These are phyloP conservation scores for Whitmania pigra DNA, from an alignment of 1,140 invertebrate genomes.

Conservation along the genomic window DNA sequence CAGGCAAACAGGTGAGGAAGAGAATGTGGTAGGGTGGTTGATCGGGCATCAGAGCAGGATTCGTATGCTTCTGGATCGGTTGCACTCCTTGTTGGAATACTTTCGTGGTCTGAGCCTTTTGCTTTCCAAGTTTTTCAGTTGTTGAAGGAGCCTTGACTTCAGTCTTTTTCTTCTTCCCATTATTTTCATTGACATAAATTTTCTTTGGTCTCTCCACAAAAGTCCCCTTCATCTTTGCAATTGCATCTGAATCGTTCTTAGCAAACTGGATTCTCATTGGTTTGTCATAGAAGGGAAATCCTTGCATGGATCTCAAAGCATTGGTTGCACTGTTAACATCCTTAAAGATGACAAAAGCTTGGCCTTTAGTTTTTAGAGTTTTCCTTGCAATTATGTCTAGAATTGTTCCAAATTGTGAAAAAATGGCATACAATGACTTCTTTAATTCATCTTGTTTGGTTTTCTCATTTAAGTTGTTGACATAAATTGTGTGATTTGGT, in stretches of 20 bases:
- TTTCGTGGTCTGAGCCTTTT: neutral
- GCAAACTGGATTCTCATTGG: slow-evolving; percentile 96
- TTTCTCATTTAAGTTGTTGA: slow-evolving; percentile 99
- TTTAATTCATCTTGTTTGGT: slow-evolving; percentile 96
- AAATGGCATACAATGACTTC: slow-evolving; percentile 95
- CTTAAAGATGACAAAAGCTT: slow-evolving; percentile 98
- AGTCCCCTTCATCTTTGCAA: slow-evolving; percentile 91
- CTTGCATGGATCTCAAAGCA: slow-evolving; percentile 91
- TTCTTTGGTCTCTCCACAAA: slow-evolving; percentile 81
- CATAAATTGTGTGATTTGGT: slow-evolving; percentile 97
- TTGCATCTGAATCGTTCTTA: slow-evolving; percentile 82
- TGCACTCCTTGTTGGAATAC: slow-evolving; percentile 8
- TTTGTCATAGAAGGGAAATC: slow-evolving; percentile 99
- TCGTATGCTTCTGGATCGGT: slow-evolving; percentile 20
- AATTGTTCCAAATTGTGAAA: slow-evolving; percentile 98
- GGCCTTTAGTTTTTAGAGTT: slow-evolving; percentile 95
- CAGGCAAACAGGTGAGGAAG: slow-evolving; percentile 95
- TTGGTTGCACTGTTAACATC: slow-evolving; percentile 92
- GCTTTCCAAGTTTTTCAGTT: slow-evolving; percentile 10
- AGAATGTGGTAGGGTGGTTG: slow-evolving; percentile 69
- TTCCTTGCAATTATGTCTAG: slow-evolving; percentile 93
- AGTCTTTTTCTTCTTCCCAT: slow-evolving; percentile 39
- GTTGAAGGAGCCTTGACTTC: neutral
- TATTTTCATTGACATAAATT: slow-evolving; percentile 42
- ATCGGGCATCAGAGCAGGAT: slow-evolving; percentile 48